Evolutionary conservation across 2,888 invertebrate genomes (phyloP), one percentile per base, ranked within the genome.

Genomic region (Caradrina kadenii): DNA sequence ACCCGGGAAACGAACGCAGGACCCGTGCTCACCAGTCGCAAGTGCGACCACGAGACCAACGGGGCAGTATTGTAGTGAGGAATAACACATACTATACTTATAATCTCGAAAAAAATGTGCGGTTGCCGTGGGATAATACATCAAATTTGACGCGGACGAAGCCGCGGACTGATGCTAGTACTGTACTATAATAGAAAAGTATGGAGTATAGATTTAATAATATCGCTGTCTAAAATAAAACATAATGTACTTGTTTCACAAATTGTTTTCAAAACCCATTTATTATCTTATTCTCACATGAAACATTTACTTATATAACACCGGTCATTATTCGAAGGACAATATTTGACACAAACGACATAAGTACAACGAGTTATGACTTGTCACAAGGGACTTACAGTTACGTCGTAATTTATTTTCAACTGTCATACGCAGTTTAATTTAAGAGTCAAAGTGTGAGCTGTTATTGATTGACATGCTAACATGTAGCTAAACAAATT

Each of bases 391-490:
- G 39, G 59, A 77, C 39, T 22, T 11, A 7, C 58, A 35, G 52
- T 48, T 49, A 56, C 56, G 39, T 76, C 59, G 35, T 54, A 72
- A 76, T 72, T 60, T 78, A 64, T 64, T 61, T 72, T 22, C 0
- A 26, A 21, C n/a, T 63, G 60, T 61, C 52, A 73, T 45, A 26
- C n/a, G 21, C 21, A 58, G 39, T 77, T 63, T 39, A 52, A 63
- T 71, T 63, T 45, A 13, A 15, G 17, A 26, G 49, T 15, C 26
- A n/a, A 53, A 45, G 4, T 26, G 4, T 42, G 15, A 21, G 6
- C 35, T 31, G 39, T 45, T 19, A 17, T 54, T 31, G 17, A 59
- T 49, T 54, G n/a, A 50, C 26, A 19, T 2, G n/a, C 21, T 26
- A 22, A 35, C 11, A 21, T 45, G 15, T 45, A 17, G 5, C 17